These are phyloP conservation scores for Muraenolepis orangiensis DNA, from an alignment of 2,797 vertebrate genomes.

Conservation along the genomic window DNA sequence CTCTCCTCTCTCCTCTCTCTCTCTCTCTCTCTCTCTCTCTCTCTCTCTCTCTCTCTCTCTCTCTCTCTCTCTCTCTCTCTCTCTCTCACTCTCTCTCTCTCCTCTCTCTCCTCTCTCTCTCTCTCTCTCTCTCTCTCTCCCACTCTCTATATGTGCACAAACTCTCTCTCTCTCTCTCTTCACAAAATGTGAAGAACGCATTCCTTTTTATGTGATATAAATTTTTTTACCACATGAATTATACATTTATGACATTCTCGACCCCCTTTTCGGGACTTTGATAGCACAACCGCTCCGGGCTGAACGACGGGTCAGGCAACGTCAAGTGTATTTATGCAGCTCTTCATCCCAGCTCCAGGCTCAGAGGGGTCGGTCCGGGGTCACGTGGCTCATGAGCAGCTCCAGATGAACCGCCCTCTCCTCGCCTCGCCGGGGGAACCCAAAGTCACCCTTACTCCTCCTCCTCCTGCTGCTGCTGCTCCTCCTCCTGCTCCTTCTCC, in stretches of 20 bases:
- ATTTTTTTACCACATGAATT: background rate
- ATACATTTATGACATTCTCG: background rate
- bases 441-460: background rate
- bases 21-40: too few relatives aligned
- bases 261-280: background rate
- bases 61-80: background rate
- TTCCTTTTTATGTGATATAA: background rate
- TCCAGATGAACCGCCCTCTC: background rate
- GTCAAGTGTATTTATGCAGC: background rate
- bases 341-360: background rate
- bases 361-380: background rate
- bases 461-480: conserved; percentile 85
- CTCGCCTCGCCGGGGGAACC: background rate
- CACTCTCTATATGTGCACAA: too few relatives aligned
- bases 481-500: conserved; percentile 65
- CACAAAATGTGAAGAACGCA: background rate
- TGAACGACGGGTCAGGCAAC: background rate
- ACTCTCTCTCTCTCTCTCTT: background rate
- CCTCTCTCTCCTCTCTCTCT: background rate
- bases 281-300: background rate
- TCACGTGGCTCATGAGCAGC: background rate
- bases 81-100: background rate
- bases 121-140: background rate
- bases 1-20: too few relatives aligned
- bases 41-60: background rate